Base-by-base conservation (phyloP, 2,113 vertebrate species). In the Garra rufa region DNA sequence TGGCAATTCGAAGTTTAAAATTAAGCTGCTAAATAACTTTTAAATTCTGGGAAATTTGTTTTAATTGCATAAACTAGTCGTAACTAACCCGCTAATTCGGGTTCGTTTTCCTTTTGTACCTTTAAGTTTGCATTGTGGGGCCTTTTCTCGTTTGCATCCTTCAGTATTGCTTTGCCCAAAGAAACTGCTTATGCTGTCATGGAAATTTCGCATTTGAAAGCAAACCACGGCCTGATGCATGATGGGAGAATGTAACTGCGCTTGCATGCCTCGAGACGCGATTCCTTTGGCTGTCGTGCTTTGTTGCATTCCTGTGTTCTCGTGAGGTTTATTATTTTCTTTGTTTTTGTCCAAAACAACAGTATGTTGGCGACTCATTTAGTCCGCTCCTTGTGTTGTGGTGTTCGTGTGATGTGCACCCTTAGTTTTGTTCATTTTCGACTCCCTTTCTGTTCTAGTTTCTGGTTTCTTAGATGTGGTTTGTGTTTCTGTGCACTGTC, bases 61-160 rank as follows among this genome's bases (percentile, higher is more conserved):
- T 88, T 88, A 77, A 89, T 75, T 93, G 92, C 88, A 89, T 91
- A 92, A 90, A 92, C 89, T 92, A 92, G 92, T 86, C 91, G n/a
- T 63, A 93, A 89, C 88, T 91, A 91, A 92, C 95, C 97, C 92
- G 95, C 93, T 90, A 88, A 94, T 91, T 95, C 94, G 94, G 97
- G 97, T 94, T 90, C 90, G 92, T 67, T 83, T 89, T 69, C 52
- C 67, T 83, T 55, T 86, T 48, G n/a, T 93, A 92, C 89, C 91
- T 88, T 95, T 96, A 82, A 93, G 92, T 95, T 97, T 99, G 98
- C 97, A 97, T 97, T 97, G 96, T 98, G 96, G 95, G 97, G 95
- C 96, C 93, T 95, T 95, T 95, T 96, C 96, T 96, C 95, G 95
- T 94, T 96, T 95, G 97, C 97, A 98, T 98, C 96, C 95, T 95